Conservation (phyloP, 2,888 invertebrate genomes). For the Germaria angustata region DNA sequence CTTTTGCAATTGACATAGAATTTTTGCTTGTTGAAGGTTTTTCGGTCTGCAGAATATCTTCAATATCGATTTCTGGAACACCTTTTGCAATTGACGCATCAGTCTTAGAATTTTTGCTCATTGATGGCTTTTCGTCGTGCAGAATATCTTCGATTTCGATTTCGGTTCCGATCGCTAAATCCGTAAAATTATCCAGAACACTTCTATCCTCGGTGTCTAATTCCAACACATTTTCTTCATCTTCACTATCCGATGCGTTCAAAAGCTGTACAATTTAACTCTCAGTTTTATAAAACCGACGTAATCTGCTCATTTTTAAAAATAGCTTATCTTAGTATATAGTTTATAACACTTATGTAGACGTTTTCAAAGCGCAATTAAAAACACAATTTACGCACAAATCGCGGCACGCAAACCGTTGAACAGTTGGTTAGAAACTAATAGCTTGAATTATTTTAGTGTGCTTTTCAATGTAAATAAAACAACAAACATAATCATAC, state of each 20-base stretch:
- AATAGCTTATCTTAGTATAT: background rate
- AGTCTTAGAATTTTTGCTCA: conserved; percentile 2
- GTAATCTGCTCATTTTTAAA: conserved; percentile 5
- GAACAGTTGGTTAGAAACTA: background rate
- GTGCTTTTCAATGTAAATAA: background rate
- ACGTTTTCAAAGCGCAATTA: background rate
- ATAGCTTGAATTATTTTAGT: background rate
- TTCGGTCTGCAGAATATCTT: background rate
- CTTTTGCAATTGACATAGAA: background rate
- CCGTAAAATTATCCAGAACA: background rate
- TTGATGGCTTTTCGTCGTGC: background rate
- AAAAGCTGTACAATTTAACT: conserved; percentile 15
- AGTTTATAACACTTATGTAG: background rate
- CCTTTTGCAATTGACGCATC: background rate
- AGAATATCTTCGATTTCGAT: background rate
- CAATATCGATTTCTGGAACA: background rate
- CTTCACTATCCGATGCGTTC: conserved; percentile 11
- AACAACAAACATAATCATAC: background rate
- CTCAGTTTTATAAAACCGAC: conserved; percentile 15
- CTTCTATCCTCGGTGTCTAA: background rate
- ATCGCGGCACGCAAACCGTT: background rate
- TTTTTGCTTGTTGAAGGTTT: conserved; percentile 1
- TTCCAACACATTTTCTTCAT: conserved; percentile 12
- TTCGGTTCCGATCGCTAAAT: background rate
- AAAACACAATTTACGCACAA: background rate